Evolutionary conservation across 2,113 vertebrate genomes (phyloP).

Genomic region (Crotalus helleri): DNA sequence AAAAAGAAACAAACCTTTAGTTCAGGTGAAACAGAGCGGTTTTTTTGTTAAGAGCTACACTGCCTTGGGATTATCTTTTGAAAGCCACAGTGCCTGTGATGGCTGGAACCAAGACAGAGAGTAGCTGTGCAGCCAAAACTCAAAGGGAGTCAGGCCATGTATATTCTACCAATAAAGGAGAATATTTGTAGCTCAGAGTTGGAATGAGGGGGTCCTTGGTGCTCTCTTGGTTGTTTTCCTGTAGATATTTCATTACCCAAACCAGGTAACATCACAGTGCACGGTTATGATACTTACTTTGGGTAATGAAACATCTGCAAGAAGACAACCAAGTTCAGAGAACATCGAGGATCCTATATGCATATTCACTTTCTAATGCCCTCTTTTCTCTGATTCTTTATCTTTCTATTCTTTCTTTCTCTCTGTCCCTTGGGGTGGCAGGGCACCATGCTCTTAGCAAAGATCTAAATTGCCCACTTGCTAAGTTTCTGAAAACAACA

Average conservation of each 20-base stretch:
- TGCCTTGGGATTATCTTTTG: neutral
- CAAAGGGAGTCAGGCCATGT: neutral
- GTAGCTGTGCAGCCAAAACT: neutral
- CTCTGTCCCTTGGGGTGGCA: neutral
- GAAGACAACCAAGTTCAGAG: neutral
- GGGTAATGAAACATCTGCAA: neutral
- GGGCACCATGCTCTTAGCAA: neutral
- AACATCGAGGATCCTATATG: neutral
- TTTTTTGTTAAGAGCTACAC: neutral
- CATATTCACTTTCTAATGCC: neutral
- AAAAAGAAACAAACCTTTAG: fast-evolving
- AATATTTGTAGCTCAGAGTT: neutral
- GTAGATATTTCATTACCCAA: neutral
- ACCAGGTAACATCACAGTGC: neutral
- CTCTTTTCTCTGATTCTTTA: neutral
- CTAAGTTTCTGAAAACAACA: neutral
- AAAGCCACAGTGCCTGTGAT: neutral
- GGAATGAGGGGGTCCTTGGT: neutral
- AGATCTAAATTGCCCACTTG: neutral
- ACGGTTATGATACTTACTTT: neutral
- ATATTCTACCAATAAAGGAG: neutral
- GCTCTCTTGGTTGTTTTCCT: neutral
- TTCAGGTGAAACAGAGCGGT: neutral
- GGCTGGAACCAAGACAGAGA: neutral
- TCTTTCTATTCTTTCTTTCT: neutral